phyloP scores from a whole-genome alignment of 2,797 vertebrate genomes.

The Kryptopterus vitreolus region DNA sequence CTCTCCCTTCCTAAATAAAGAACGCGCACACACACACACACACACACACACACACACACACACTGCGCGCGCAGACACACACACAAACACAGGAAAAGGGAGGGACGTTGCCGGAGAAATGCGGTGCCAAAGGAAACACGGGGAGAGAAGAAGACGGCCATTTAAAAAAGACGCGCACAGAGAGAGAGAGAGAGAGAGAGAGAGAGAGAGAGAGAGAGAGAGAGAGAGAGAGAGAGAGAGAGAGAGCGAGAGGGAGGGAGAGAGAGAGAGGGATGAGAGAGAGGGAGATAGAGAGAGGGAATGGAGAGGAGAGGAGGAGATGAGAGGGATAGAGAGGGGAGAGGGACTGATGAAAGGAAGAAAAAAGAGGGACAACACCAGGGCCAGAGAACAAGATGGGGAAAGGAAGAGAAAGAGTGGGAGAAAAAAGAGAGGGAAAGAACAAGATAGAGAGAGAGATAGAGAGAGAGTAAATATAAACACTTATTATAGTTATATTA shows the following conservation, averaged over 20 bases:
- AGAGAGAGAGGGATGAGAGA: neutral
- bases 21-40: conserved; percentile 49
- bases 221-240: neutral
- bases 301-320: too few species aligned
- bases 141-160: conserved; percentile 28
- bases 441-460: too few species aligned
- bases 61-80: conserved; percentile 50
- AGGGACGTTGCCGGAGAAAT: conserved; percentile 60
- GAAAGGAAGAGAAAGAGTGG: too few species aligned
- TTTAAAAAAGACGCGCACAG: conserved; percentile 27
- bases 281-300: too few species aligned
- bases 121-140: conserved; percentile 41
- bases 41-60: conserved; percentile 1
- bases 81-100: conserved; percentile 64
- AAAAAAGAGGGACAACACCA: too few species aligned
- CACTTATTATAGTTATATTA: too few species aligned
- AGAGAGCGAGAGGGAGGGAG: neutral
- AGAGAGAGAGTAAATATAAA: too few species aligned
- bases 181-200: neutral
- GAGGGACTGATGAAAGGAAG: too few species aligned
- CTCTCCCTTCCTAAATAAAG: conserved; percentile 69
- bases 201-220: neutral
- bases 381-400: too few species aligned
- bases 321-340: too few species aligned
- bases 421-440: too few species aligned